Evolutionary conservation across 2,113 vertebrate species (phyloP), one percentile per base, ranked within the genome.

Genomic region (Colinus virginianus): DNA sequence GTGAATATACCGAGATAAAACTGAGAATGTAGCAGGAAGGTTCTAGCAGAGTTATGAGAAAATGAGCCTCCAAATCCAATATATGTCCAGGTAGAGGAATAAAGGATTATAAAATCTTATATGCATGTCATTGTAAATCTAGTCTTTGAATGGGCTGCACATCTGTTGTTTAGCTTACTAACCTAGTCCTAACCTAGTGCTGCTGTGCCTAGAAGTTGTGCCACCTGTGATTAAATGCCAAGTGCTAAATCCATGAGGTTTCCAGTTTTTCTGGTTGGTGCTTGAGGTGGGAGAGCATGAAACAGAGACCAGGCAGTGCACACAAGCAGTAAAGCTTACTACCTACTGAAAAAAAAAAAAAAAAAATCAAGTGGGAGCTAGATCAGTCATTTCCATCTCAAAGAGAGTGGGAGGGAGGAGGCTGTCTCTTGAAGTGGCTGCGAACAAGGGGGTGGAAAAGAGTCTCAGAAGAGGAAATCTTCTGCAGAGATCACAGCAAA

Each of bases 401-500:
- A 96, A 96, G 85, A 59, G 12, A 32, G 46, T 77, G 85, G 78
- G 90, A 91, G 90, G 84, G 51, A 95, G 79, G 61, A 90, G 43
- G 68, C 69, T 92, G 66, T 64, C 91, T 87, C 93, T 94, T 95
- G 93, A 95, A 95, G 87, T 86, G 81, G 62, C 69, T 93, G 58
- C 66, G 92, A 93, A 91, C 46, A 84, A 92, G 69, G 84, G 26
- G 46, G 34, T 93, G 70, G 66, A 67, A 95, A 84, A 87, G 79
- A 91, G 69, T 75, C 84, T 93, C 66, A 95, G 79, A 95, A 94
- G 84, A 90, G 36, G 34, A 34, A 94, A 90, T 75, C 74, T 90
- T 95, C 95, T 84, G 84, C 89, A 84, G 81, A 95, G 91, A 93
- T 94, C 94, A 96, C 74, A 95, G 94, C 58, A 93, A 92, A 90